phyloP scores from a whole-genome alignment of 2,113 vertebrate species.

The Castor canadensis region DNA sequence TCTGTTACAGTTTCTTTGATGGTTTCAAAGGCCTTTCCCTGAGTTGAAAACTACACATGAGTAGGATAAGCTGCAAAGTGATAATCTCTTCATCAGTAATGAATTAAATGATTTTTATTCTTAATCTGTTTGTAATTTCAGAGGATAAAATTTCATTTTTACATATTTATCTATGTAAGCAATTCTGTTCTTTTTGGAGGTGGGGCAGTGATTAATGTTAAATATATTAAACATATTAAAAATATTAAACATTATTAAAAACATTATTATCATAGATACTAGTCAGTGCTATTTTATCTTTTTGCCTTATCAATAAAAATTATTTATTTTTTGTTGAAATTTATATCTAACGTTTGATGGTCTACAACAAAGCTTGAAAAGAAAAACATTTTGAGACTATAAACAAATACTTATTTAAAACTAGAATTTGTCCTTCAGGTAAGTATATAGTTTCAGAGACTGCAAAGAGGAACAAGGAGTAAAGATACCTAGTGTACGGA shows the following conservation, averaged over 20 bases:
- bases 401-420: slow-evolving; percentile 33
- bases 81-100: slow-evolving; percentile 4
- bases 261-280: too few species aligned
- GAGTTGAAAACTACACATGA: not conserved
- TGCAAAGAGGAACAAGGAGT: not conserved
- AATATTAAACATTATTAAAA: too few species aligned
- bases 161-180: not conserved
- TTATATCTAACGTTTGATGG: not conserved
- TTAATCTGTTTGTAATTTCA: not conserved
- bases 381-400: not conserved
- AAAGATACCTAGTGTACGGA: not conserved
- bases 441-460: not conserved
- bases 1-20: not conserved
- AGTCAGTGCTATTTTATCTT: not conserved
- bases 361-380: not conserved
- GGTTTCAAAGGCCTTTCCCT: not conserved
- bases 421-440: not conserved
- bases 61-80: not conserved
- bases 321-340: not conserved
- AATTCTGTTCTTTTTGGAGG: not conserved
- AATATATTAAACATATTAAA: too few species aligned
- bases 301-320: not conserved
- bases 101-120: not conserved
- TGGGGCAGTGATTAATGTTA: not conserved
- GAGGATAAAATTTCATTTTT: not conserved